phyloP scores from a whole-genome alignment of 2,888 invertebrate species.

The Mythimna ferrago region DNA sequence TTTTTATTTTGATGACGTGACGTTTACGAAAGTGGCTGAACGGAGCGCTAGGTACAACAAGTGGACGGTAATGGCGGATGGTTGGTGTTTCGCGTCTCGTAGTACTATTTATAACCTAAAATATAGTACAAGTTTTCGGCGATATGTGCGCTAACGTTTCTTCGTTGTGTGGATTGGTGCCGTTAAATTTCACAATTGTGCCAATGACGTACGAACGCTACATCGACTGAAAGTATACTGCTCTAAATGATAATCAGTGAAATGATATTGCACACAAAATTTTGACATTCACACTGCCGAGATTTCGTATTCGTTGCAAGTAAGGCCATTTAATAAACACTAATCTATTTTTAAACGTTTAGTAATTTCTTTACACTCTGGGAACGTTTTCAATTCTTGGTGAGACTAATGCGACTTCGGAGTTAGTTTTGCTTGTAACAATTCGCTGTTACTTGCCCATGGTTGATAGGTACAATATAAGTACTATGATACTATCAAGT shows the following conservation, averaged over 20 bases:
- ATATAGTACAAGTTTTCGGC: constrained; percentile 91
- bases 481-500: constrained; percentile 75
- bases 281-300: constrained; percentile 90
- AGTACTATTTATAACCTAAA: constrained; percentile 91
- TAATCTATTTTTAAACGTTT: constrained; percentile 91
- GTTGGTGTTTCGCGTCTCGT: constrained; percentile 90
- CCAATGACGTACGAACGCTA: constrained; percentile 87
- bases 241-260: constrained; percentile 88
- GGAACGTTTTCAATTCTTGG: constrained; percentile 87
- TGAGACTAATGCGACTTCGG: constrained; percentile 87
- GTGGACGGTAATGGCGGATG: constrained; percentile 90
- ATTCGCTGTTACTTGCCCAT: constrained; percentile 82
- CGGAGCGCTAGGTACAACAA: constrained; percentile 84
- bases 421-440: constrained; percentile 87
- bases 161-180: constrained; percentile 89
- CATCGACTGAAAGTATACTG: constrained; percentile 85
- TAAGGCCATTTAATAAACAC: constrained; percentile 91
- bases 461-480: constrained; percentile 73
- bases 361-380: constrained; percentile 90
- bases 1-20: constrained; percentile 88
- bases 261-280: constrained; percentile 90
- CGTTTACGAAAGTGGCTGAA: constrained; percentile 81
- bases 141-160: constrained; percentile 90
- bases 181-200: constrained; percentile 88
- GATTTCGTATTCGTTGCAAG: constrained; percentile 91